phyloP scores from a whole-genome alignment of 2,797 vertebrate species.

The Ibycter americanus region DNA sequence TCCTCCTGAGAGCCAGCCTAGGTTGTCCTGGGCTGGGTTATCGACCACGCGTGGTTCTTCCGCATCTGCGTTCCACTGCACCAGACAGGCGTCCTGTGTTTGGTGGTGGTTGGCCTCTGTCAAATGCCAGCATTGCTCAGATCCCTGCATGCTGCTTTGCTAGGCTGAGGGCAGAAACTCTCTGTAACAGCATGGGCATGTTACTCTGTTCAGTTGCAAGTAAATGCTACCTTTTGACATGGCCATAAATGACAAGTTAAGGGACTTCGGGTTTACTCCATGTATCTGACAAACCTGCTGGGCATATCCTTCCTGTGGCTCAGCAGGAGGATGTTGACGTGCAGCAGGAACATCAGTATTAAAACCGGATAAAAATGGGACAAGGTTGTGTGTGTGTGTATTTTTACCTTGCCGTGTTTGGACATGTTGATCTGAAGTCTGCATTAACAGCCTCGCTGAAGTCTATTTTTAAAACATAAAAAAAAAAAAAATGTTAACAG shows the following conservation, averaged over 20 bases:
- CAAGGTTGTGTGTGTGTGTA: background rate
- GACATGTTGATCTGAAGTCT: background rate
- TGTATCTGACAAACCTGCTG: background rate
- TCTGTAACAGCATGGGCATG: accelerated
- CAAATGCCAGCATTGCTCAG: accelerated
- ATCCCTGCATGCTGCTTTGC: accelerated
- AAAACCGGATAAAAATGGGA: background rate
- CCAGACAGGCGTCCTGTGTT: accelerated
- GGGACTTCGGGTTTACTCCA: background rate
- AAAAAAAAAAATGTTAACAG: background rate
- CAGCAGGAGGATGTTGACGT: background rate
- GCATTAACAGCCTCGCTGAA: background rate
- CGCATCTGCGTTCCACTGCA: accelerated
- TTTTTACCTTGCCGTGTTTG: background rate
- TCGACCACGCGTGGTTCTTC: accelerated
- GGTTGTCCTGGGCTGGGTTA: accelerated
- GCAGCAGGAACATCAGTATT: background rate
- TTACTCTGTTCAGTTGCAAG: background rate
- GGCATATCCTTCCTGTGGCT: background rate
- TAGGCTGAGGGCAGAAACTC: background rate
- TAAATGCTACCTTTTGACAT: background rate
- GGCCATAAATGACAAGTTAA: background rate
- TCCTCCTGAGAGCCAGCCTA: background rate
- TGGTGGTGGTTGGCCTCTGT: accelerated
- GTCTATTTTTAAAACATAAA: background rate